Percentiles rank a stretch among this genome's conserved stretches.
Conservation (phyloP, 2,797 vertebrate genomes). For the Anniella stebbinsi region DNA sequence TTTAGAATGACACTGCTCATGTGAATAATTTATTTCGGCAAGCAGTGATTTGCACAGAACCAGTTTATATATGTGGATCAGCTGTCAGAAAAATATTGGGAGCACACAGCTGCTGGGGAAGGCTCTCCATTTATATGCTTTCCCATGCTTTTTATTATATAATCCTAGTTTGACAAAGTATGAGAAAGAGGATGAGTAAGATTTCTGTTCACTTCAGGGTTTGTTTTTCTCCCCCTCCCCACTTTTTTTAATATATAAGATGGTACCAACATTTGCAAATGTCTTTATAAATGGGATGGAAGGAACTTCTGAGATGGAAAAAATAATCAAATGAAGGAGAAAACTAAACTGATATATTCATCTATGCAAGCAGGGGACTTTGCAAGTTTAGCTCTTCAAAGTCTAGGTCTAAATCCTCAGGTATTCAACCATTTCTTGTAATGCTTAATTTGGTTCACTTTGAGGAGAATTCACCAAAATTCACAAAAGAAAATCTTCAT, state of each 20-base stretch:
- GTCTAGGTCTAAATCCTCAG: background rate
- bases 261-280: background rate
- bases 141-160: background rate
- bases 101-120: background rate
- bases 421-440: background rate
- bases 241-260: background rate
- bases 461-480: no score
- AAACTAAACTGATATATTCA: background rate
- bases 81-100: background rate
- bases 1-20: background rate
- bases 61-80: background rate
- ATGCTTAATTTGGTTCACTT: background rate
- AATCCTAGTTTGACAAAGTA: background rate
- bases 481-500: no score
- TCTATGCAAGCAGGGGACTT: background rate
- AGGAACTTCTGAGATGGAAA: no score
- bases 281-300: background rate
- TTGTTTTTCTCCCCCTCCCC: no score
- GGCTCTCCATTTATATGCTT: background rate
- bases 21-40: background rate
- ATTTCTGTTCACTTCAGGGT: background rate
- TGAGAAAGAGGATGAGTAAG: background rate
- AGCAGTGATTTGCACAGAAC: background rate
- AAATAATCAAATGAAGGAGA: no score
- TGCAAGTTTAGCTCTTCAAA: background rate